These are phyloP conservation scores for Tyrannus savana DNA, from an alignment of 2,113 vertebrate genomes.

Conservation along the genomic window DNA sequence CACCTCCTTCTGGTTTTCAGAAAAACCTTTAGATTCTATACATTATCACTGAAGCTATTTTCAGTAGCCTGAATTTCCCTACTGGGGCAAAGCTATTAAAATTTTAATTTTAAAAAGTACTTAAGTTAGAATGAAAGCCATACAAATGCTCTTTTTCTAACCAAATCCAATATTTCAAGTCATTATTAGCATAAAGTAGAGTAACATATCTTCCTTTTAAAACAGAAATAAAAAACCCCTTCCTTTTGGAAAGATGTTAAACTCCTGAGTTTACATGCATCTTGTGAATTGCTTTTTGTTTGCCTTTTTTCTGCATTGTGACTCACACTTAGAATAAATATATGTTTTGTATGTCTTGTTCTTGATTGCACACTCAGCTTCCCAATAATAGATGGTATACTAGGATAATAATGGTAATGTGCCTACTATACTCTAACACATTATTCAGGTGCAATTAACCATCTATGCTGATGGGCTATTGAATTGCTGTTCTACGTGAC, in stretches of 20 bases:
- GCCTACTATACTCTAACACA: not conserved
- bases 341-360: not conserved
- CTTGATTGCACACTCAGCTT: not conserved
- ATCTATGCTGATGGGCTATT: not conserved
- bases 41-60: not conserved
- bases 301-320: not conserved
- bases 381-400: not conserved
- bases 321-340: not conserved
- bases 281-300: not conserved
- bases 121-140: not conserved
- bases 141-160: not conserved
- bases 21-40: not conserved
- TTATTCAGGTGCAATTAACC: not conserved
- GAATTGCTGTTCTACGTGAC: not conserved
- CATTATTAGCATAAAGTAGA: not conserved
- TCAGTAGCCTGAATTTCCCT: not conserved
- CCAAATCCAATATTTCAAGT: not conserved
- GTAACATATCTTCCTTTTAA: not conserved
- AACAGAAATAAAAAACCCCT: slow-evolving; percentile 1
- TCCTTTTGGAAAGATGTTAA: not conserved
- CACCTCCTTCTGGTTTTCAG: not conserved
- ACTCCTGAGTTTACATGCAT: not conserved
- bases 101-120: not conserved
- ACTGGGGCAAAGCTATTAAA: not conserved
- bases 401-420: not conserved